These are phyloP conservation scores for Cylloceria caligata DNA, from an alignment of 2,888 invertebrate species.

Conservation along the genomic window DNA sequence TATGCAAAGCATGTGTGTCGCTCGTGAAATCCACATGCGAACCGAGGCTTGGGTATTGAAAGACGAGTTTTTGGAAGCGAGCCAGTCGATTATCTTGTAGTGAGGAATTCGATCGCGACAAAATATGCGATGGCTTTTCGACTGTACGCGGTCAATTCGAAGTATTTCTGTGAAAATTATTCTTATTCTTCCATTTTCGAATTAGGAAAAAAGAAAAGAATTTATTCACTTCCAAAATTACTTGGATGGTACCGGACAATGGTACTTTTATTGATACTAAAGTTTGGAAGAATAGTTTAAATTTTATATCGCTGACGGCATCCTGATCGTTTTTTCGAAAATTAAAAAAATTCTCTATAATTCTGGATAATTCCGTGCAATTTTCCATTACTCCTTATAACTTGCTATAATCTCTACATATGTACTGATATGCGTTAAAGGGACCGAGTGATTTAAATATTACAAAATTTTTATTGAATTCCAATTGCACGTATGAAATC, in stretches of 20 bases:
- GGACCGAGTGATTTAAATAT: too few relatives aligned
- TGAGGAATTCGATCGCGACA: slow-evolving; percentile 20
- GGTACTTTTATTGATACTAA: too few relatives aligned
- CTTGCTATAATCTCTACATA: too few relatives aligned
- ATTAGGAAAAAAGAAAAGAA: neutral
- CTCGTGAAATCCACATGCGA: slow-evolving; percentile 35
- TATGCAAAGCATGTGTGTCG: slow-evolving; percentile 48
- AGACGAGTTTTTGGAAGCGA: slow-evolving; percentile 41
- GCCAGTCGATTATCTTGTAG: slow-evolving; percentile 48
- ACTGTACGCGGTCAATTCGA: neutral
- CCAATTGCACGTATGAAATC: too few relatives aligned
- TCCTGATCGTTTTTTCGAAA: too few relatives aligned
- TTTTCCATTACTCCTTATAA: too few relatives aligned
- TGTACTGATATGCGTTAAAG: too few relatives aligned
- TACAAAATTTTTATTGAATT: too few relatives aligned
- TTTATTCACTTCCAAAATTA: neutral
- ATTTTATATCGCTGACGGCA: too few relatives aligned
- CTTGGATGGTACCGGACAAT: neutral
- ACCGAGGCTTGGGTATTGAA: slow-evolving; percentile 18
- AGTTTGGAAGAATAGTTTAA: too few relatives aligned
- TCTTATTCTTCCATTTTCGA: neutral
- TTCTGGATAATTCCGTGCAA: too few relatives aligned
- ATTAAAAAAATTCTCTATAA: too few relatives aligned
- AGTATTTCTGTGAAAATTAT: neutral
- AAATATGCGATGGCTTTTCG: neutral